Base-by-base conservation (phyloP, 2,113 vertebrate genomes). In the Istiophorus platypterus region DNA sequence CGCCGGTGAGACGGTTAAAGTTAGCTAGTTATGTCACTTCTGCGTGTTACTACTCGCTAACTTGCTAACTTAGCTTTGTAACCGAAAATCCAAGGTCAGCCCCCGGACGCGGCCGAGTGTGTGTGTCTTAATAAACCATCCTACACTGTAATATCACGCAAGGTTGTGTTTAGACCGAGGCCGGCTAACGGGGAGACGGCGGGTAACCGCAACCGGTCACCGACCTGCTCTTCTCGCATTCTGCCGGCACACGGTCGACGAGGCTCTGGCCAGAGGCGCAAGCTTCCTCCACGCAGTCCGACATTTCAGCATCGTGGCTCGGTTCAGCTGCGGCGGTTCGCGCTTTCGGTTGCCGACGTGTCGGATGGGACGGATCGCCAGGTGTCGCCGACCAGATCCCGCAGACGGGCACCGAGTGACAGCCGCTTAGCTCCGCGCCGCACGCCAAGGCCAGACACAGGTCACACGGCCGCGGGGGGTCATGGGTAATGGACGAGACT, bases 291-390 rank as follows among this genome's bases (percentile, higher is more conserved):
- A 95, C 17, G 80, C 79, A 5, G 80, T 54, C 56, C 84, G 88
- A 84, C 94, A 95, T 90, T 78, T 93, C 84, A 96, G 91, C 95
- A 96, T 96, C 4, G 82, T 92, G 77, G 72, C 85, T 80, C 75
- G 1, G 64, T 67, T 89, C 62, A 70, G 78, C 78, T 54, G 45
- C 5, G 12, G 66, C 80, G 34, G 65, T 13, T 76, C 67, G 73
- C 79, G 5, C 31, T 29, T 29, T 76, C 20, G 76, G 37, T 2
- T 18, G 69, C 73, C 37, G 68, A 61, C 47, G 65, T 22, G 27
- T 88, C 76, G 45, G 81, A 29, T 63, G 42, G 49, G 66, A 85
- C 59, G 59, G 34, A 59, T 10, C 29, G 58, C 76, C 47, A 8
- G 59, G 39, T 85, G 18, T 1, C 56, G 52, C 47, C 67, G 47